A percentile compares a stretch with the other conserved stretches of the same genome.
These are phyloP conservation scores for Ophonus ardosiacus DNA, from an alignment of 2,888 invertebrate species.

Conservation along the genomic window DNA sequence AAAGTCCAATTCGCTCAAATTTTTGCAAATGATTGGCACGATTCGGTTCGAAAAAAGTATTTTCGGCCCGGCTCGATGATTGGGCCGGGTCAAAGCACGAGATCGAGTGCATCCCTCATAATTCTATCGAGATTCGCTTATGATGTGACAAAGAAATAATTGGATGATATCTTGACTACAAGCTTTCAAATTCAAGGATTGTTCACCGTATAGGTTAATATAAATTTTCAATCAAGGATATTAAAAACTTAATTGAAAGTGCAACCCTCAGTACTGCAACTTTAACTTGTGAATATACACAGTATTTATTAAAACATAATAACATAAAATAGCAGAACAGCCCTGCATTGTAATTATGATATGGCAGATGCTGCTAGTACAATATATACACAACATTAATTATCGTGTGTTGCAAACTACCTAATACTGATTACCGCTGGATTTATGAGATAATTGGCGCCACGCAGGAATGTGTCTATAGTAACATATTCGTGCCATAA, in stretches of 20 bases:
- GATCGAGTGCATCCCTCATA: too few species aligned
- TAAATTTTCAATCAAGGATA: neutral
- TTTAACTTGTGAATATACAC: slow-evolving; percentile 30
- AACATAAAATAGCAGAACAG: slow-evolving; percentile 52
- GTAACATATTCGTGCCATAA: neutral
- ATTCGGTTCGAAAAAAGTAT: too few species aligned
- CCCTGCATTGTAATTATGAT: slow-evolving; percentile 51
- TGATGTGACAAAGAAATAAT: too few species aligned
- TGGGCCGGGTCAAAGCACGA: too few species aligned
- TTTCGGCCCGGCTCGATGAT: too few species aligned
- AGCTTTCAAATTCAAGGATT: neutral
- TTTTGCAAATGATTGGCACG: too few species aligned
- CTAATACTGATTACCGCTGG: slow-evolving; percentile 57
- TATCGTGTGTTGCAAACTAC: slow-evolving; percentile 50
- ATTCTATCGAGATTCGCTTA: too few species aligned
- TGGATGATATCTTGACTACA: too few species aligned
- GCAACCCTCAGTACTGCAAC: neutral
- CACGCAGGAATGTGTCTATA: slow-evolving; percentile 34
- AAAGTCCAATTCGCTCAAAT: too few species aligned
- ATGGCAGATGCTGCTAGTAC: slow-evolving; percentile 46
- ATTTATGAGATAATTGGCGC: slow-evolving; percentile 55
- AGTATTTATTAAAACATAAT: slow-evolving; percentile 48
- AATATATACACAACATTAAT: slow-evolving; percentile 53
- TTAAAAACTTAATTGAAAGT: slow-evolving; percentile 1
- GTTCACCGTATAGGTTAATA: neutral